Conservation (phyloP, 2,113 vertebrate genomes). For the Chascanopsetta lugubris region DNA sequence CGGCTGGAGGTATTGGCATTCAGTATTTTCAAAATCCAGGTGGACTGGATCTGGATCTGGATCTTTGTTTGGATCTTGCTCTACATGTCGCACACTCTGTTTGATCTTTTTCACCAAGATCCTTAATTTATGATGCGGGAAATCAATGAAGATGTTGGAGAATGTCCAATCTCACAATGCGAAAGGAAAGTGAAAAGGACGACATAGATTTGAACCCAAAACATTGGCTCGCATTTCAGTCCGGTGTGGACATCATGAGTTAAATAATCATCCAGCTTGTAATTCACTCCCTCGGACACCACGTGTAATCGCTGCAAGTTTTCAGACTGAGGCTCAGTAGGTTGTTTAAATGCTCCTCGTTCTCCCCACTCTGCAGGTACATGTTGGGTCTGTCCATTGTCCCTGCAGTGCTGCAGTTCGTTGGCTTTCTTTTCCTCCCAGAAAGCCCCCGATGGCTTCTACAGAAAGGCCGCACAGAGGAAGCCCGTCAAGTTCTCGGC, state of each 20-base stretch:
- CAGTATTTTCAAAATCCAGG: too few species aligned
- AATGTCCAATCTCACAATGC: too few species aligned
- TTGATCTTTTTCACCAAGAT: too few species aligned
- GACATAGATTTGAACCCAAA: too few species aligned
- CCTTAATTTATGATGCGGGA: too few species aligned
- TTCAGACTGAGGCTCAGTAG: neutral
- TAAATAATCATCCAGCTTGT: neutral
- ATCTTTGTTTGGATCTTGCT: too few species aligned
- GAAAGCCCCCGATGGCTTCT: slow-evolving; percentile 98
- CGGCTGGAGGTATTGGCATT: too few species aligned
- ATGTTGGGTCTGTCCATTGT: slow-evolving; percentile 93
- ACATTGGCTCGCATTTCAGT: neutral
- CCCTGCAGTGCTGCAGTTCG: slow-evolving; percentile 90
- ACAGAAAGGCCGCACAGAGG: slow-evolving; percentile 89
- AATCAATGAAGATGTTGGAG: too few species aligned
- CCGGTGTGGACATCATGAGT: neutral
- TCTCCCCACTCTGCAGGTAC: slow-evolving; percentile 79
- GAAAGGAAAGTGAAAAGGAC: too few species aligned
- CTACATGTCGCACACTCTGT: too few species aligned
- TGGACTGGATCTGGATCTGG: too few species aligned
- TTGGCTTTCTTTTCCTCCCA: slow-evolving; percentile 93
- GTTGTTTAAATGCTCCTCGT: neutral
- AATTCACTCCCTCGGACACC: neutral
- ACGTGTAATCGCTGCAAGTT: neutral
- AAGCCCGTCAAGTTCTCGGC: slow-evolving; percentile 86